Base-by-base conservation (phyloP, 1,140 invertebrate species). In the Lepidostoma basale region DNA sequence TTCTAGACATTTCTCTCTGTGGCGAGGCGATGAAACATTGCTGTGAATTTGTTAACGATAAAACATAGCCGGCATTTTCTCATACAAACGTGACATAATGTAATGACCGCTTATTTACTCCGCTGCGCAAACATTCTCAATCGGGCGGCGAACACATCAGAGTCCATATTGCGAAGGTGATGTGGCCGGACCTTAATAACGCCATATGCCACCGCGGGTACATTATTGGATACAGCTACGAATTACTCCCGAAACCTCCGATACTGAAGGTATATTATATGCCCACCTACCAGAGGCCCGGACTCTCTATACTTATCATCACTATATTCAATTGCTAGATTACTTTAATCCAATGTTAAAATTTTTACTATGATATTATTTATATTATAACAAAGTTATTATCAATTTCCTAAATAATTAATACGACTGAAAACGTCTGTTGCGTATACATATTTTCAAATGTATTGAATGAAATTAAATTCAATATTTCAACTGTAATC, bases 141-240 rank as follows among this genome's bases (percentile, higher is more conserved):
- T 63, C 68, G 36, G 62, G 63, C 58, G 66, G 56, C 56, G 63
- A 67, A 70, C 66, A 67, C 60, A 70, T 62, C 69, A 62, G 36
- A 62, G 58, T 62, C 45, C 23, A 70, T 66, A 70, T 59, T 52
- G 68, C 68, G 52, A 70, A 70, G 68, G 68, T 70, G 68, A 70
- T 49, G 62, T 16, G 23, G 22, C 52, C 40, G 62, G 62, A 69
- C 54, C 62, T 60, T 70, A 66, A 70, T 70, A 66, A 70, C 62
- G 68, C 62, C 68, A 70, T 70, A 66, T 66, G 68, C 52, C 60
- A 56, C 64, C 63, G 10, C 12, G 12, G 58, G 36, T 44, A 60
- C 58, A 42, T 60, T 60, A 60, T 60, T 39, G 36, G 58, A 39
- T n/a, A 4, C 54, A 14, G 22, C 45, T 14, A n/a, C n/a, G 18